Conservation (phyloP, 1,140 invertebrate species). For the Zaprionus davidi region DNA sequence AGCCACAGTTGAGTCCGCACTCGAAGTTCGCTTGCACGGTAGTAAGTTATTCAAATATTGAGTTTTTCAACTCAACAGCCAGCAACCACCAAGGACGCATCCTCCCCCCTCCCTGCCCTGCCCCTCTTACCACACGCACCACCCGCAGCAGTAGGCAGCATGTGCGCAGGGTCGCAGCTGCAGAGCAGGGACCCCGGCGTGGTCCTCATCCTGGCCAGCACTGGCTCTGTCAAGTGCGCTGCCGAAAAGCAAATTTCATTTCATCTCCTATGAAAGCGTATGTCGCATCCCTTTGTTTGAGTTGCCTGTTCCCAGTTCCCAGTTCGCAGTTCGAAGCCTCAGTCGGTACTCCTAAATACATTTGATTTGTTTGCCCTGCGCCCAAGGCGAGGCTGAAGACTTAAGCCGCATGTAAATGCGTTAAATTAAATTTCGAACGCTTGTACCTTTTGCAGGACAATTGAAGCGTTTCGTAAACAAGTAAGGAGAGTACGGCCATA, state of each 20-base stretch:
- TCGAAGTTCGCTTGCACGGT: constrained; percentile 79
- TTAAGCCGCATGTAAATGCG: constrained; percentile 82
- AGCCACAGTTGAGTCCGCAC: not conserved
- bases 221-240: constrained; percentile 34
- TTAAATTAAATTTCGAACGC: constrained; percentile 82
- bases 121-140: not conserved
- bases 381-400: constrained; percentile 50
- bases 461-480: constrained; percentile 24
- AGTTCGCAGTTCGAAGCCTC: not conserved
- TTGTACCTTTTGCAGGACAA: constrained; percentile 68
- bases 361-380: constrained; percentile 77
- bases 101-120: not conserved
- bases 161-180: constrained; percentile 68
- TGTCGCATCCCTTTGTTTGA: constrained; percentile 74
- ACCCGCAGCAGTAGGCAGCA: constrained; percentile 12
- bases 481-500: not conserved
- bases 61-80: constrained; percentile 70
- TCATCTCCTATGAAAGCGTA: constrained; percentile 26
- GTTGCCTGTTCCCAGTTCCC: constrained; percentile 33
- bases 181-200: constrained; percentile 21
- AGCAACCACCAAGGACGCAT: constrained; percentile 32
- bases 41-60: constrained; percentile 83
- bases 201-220: constrained; percentile 8
- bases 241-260: constrained; percentile 74
- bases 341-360: constrained; percentile 69